Percentiles rank a stretch among this genome's conserved stretches.
Conservation (phyloP, 2,888 invertebrate species). For the Mythimna albipuncta region DNA sequence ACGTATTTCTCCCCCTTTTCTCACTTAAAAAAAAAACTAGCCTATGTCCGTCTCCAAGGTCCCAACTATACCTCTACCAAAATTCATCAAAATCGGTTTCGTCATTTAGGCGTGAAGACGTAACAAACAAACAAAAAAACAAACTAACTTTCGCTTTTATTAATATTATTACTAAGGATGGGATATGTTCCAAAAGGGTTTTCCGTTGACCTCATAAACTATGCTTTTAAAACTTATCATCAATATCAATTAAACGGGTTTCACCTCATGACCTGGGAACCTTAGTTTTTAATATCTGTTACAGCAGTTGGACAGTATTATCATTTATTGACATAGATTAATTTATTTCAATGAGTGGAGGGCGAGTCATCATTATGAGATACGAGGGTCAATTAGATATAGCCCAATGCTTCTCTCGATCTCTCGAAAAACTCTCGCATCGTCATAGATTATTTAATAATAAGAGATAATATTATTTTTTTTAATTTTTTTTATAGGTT, state of each 20-base stretch:
- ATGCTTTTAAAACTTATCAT: background rate
- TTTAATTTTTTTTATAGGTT: no score
- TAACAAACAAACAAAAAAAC: no score
- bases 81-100: no score
- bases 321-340: constrained; percentile 35
- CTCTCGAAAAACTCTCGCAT: background rate
- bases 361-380: background rate
- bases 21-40: no score
- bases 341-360: constrained; percentile 30
- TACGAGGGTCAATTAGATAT: constrained; percentile 2
- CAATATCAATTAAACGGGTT: background rate
- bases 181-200: background rate
- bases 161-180: no score
- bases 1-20: no score
- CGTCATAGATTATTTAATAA: background rate
- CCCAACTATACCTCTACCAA: no score
- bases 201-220: background rate
- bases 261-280: background rate
- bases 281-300: background rate
- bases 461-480: no score
- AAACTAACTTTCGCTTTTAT: no score
- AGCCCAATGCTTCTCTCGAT: background rate
- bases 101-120: no score
- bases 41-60: no score
- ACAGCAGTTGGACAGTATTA: constrained; percentile 5